phyloP scores from a whole-genome alignment of 2,797 vertebrate genomes.

The Austrolebias charrua region DNA sequence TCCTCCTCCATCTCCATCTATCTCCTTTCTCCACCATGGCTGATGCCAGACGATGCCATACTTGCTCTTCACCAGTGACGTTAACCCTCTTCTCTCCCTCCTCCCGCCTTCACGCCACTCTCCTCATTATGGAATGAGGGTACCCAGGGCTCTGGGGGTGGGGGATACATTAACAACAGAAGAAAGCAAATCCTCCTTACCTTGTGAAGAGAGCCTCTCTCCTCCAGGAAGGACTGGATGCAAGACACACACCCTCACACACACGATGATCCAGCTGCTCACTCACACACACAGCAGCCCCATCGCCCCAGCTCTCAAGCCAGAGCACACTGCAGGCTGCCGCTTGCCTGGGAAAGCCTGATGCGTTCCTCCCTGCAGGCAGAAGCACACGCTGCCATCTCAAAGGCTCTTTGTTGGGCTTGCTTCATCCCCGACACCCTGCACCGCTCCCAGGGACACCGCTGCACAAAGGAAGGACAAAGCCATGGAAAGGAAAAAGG shows the following conservation, averaged over 20 bases:
- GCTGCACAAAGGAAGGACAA: conserved; percentile 54
- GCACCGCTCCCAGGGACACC: conserved; percentile 60
- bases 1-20: too few species aligned
- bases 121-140: conserved; percentile 31
- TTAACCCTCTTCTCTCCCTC: conserved; percentile 58
- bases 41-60: conserved; percentile 52
- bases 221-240: conserved; percentile 74
- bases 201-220: conserved; percentile 76
- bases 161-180: conserved; percentile 53
- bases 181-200: conserved; percentile 66
- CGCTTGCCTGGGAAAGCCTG: conserved; percentile 85
- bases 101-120: conserved; percentile 31
- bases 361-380: conserved; percentile 88
- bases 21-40: conserved; percentile 49
- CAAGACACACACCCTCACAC: conserved; percentile 60
- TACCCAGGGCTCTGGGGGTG: conserved; percentile 39
- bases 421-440: conserved; percentile 66
- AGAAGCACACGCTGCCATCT: conserved; percentile 79
- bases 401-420: conserved; percentile 79
- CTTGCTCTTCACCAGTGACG: conserved; percentile 75
- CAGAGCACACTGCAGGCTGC: conserved; percentile 84
- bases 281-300: conserved; percentile 56
- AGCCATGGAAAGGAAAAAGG: conserved; percentile 72
- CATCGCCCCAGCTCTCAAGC: conserved; percentile 69
- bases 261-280: conserved; percentile 51